Conservation (phyloP, 2,797 vertebrate species). For the Muscicapa comitata region DNA sequence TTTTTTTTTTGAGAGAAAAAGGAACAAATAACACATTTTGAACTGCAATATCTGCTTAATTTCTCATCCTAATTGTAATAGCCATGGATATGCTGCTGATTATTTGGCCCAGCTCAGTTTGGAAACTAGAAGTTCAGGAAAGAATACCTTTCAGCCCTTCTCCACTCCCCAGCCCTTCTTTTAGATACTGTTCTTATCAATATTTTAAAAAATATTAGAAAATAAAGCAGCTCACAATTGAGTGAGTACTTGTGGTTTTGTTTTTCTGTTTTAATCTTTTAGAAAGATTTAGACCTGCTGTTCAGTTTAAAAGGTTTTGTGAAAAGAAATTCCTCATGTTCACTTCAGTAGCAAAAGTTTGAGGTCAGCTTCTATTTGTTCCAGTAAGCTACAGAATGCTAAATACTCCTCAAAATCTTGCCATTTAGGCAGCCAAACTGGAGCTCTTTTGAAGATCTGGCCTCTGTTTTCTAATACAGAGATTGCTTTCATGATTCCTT, state of each 20-base stretch:
- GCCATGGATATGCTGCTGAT: not conserved
- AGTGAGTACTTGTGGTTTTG: not conserved
- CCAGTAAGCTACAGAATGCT: not conserved
- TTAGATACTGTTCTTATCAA: not conserved
- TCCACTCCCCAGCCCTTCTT: not conserved
- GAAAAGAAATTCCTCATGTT: not conserved
- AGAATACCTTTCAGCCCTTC: not conserved
- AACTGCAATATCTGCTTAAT: not conserved
- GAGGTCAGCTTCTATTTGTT: not conserved
- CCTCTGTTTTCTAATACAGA: not conserved
- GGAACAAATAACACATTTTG: not conserved
- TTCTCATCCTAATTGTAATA: not conserved
- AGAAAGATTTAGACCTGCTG: not conserved
- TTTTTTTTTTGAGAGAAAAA: not conserved
- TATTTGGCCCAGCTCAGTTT: not conserved
- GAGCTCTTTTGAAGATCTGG: not conserved
- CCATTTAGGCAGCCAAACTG: not conserved
- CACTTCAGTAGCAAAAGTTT: not conserved
- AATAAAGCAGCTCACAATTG: not conserved
- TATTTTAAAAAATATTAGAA: not conserved
- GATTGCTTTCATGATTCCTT: not conserved
- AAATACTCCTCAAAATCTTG: not conserved
- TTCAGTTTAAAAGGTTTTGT: not conserved
- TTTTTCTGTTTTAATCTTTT: not conserved
- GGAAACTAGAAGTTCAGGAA: not conserved